A percentile compares a stretch with the other conserved stretches of the same genome.
These are phyloP conservation scores for Tenthredo scrophulariae DNA, from an alignment of 2,888 invertebrate genomes.

Conservation along the genomic window DNA sequence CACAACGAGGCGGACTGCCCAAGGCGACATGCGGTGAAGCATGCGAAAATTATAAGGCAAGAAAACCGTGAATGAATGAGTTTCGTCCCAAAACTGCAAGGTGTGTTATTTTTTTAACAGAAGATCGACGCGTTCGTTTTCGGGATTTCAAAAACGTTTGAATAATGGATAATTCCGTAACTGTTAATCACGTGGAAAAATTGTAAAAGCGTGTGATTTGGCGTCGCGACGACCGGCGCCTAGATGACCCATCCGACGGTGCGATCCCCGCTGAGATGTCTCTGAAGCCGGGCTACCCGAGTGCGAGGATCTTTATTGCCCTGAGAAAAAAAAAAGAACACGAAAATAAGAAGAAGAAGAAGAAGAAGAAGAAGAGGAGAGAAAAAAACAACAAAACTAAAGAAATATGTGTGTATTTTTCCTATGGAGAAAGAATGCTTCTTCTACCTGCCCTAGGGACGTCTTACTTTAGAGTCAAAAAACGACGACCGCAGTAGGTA, in stretches of 20 bases:
- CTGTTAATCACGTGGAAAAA: conserved; percentile 14
- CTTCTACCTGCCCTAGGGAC: conserved; percentile 31
- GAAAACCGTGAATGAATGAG: background rate
- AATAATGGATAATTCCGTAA: background rate
- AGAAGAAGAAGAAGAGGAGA: background rate
- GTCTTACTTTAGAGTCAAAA: conserved; percentile 34
- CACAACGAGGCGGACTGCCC: background rate
- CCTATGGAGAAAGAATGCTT: background rate
- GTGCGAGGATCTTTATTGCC: conserved; percentile 56
- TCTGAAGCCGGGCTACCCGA: conserved; percentile 46
- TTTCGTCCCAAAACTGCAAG: background rate
- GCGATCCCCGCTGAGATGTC: conserved; percentile 62
- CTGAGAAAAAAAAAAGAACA: conserved; percentile 43
- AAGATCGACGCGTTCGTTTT: background rate
- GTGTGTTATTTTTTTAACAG: background rate
- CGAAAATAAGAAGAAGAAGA: background rate
- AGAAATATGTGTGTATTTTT: background rate
- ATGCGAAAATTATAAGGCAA: background rate
- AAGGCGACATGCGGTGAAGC: background rate
- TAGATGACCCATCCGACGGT: conserved; percentile 47
- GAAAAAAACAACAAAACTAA: background rate
- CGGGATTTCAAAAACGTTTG: background rate
- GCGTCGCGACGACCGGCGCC: conserved; percentile 57
- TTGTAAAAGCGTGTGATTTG: conserved; percentile 51
- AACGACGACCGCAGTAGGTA: background rate